These are phyloP conservation scores for Pherbina coryleti DNA, from an alignment of 2,888 invertebrate species.

Conservation along the genomic window DNA sequence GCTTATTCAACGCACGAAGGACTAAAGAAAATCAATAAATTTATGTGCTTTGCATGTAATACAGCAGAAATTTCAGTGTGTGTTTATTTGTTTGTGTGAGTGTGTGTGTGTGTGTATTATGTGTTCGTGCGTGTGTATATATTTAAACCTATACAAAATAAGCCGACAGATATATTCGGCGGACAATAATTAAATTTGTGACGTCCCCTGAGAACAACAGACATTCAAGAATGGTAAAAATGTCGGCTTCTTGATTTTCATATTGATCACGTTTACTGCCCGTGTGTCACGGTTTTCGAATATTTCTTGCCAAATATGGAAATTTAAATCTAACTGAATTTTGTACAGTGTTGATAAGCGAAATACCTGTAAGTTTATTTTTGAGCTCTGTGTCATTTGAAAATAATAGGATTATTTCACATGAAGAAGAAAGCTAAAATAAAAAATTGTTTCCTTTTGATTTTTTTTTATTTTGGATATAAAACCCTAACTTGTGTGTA, in stretches of 20 bases:
- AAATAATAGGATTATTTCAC: too few relatives aligned
- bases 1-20: background rate
- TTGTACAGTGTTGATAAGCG: too few relatives aligned
- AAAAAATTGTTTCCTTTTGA: too few relatives aligned
- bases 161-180: background rate
- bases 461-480: too few relatives aligned
- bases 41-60: slow-evolving; percentile 10
- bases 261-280: background rate
- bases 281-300: too few relatives aligned
- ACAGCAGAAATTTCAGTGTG: background rate
- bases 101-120: background rate
- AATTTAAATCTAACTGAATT: too few relatives aligned
- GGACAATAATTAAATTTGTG: background rate
- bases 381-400: too few relatives aligned
- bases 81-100: background rate
- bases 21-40: slow-evolving; percentile 27
- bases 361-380: too few relatives aligned
- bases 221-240: background rate
- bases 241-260: background rate
- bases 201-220: background rate
- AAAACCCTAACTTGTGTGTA: too few relatives aligned
- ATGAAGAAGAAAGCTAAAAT: too few relatives aligned
- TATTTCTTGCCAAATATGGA: too few relatives aligned
- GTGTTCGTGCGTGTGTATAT: background rate
- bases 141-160: background rate